These are phyloP conservation scores for Oceanites oceanicus DNA, from an alignment of 2,113 vertebrate species.

Conservation along the genomic window DNA sequence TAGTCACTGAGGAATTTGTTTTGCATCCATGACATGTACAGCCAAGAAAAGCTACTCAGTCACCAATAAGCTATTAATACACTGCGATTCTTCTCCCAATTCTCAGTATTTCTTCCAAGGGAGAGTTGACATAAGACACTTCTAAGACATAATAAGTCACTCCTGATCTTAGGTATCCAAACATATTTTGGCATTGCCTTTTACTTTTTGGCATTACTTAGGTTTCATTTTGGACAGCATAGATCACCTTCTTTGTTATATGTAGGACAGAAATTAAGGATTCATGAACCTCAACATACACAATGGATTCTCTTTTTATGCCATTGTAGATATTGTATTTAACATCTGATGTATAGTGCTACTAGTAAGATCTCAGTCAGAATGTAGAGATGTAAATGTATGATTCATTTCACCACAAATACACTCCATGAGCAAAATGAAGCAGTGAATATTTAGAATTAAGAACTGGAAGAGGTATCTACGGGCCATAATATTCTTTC, in stretches of 20 bases:
- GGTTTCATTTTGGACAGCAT: neutral
- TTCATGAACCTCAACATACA: neutral
- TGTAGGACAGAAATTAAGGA: neutral
- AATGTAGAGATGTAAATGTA: neutral
- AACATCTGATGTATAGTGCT: neutral
- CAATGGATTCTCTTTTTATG: neutral
- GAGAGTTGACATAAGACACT: neutral
- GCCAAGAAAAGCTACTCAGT: neutral
- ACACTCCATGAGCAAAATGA: neutral
- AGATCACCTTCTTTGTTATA: neutral
- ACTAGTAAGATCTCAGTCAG: neutral
- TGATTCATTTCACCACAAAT: neutral
- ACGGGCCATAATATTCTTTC: neutral
- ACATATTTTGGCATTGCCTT: neutral
- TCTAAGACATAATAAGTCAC: neutral
- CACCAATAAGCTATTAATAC: slow-evolving; percentile 3
- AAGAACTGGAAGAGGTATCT: neutral
- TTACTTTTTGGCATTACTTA: neutral
- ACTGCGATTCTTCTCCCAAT: neutral
- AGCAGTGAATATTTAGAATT: neutral
- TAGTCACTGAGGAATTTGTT: neutral
- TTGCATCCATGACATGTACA: neutral
- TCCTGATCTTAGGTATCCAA: neutral
- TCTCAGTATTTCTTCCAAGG: neutral
- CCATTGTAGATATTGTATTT: neutral